phyloP scores from a whole-genome alignment of 2,797 vertebrate genomes.

The Sebastes cheni region DNA sequence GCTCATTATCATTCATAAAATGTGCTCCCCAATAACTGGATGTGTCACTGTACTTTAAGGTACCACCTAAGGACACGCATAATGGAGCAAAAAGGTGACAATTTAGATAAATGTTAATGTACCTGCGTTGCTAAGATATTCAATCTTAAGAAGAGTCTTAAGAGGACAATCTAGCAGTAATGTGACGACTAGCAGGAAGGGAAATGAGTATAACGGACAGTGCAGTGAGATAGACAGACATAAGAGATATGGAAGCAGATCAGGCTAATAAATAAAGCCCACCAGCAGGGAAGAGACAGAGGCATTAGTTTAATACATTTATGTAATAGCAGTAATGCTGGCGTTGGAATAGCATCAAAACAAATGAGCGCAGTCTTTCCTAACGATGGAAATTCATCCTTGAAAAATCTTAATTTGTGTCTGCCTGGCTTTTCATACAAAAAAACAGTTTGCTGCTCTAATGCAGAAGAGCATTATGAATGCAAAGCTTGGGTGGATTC shows the following conservation, averaged over 20 bases:
- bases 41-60: neutral
- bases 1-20: conserved; percentile 11
- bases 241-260: conserved; percentile 36
- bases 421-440: conserved; percentile 2
- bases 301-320: conserved; percentile 63
- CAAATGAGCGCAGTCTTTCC: conserved; percentile 1
- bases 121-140: neutral
- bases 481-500: conserved; percentile 8
- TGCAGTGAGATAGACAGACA: neutral
- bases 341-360: conserved; percentile 25
- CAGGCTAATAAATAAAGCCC: conserved; percentile 43
- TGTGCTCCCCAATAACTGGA: neutral
- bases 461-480: conserved; percentile 3
- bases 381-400: conserved; percentile 12
- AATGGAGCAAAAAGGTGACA: neutral
- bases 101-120: neutral
- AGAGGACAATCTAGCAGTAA: neutral
- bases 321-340: conserved; percentile 20
- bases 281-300: conserved; percentile 39
- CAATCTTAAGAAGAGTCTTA: neutral
- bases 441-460: neutral
- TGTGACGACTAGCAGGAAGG: neutral
- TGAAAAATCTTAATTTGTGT: neutral
- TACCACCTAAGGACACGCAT: neutral
- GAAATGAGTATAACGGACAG: neutral